Percentiles rank a stretch among this genome's conserved stretches.
phyloP scores from a whole-genome alignment of 2,888 invertebrate genomes.

The Oscheius sp. region DNA sequence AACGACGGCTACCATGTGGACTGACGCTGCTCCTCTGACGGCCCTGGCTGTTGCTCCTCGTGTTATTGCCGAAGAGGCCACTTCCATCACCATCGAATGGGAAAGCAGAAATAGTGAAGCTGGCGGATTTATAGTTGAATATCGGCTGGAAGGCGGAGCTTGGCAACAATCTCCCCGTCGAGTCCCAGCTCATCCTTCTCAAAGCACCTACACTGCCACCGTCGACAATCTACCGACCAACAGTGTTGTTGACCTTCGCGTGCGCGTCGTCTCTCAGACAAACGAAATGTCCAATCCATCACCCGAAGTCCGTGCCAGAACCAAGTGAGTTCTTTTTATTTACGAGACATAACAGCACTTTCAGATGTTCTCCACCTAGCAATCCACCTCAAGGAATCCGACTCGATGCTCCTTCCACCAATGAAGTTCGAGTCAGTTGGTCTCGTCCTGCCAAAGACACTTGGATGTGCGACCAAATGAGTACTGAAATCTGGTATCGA shows the following conservation, averaged over 20 bases:
- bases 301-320: slow-evolving; percentile 68
- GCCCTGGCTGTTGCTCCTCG: slow-evolving; percentile 60
- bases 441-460: slow-evolving; percentile 66
- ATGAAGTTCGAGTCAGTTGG: slow-evolving; percentile 67
- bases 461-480: slow-evolving; percentile 70
- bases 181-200: slow-evolving; percentile 62
- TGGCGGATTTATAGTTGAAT: slow-evolving; percentile 67
- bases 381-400: slow-evolving; percentile 65
- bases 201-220: slow-evolving; percentile 60
- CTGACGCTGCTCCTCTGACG: slow-evolving; percentile 61
- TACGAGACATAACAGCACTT: too few relatives aligned
- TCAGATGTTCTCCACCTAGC: slow-evolving; percentile 67
- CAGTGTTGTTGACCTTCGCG: slow-evolving; percentile 66
- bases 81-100: slow-evolving; percentile 69
- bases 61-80: slow-evolving; percentile 66
- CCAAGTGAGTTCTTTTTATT: too few relatives aligned
- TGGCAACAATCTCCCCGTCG: slow-evolving; percentile 65
- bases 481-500: slow-evolving; percentile 68
- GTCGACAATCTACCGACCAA: slow-evolving; percentile 68
- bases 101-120: slow-evolving; percentile 59
- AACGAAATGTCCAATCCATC: slow-evolving; percentile 67
- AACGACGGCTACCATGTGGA: slow-evolving; percentile 63
- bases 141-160: slow-evolving; percentile 60
- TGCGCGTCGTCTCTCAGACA: slow-evolving; percentile 60
- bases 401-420: slow-evolving; percentile 65